Percentiles rank a stretch among this genome's conserved stretches.
These are phyloP conservation scores for Psix sp. DNA, from an alignment of 1,140 invertebrate genomes.

Conservation along the genomic window DNA sequence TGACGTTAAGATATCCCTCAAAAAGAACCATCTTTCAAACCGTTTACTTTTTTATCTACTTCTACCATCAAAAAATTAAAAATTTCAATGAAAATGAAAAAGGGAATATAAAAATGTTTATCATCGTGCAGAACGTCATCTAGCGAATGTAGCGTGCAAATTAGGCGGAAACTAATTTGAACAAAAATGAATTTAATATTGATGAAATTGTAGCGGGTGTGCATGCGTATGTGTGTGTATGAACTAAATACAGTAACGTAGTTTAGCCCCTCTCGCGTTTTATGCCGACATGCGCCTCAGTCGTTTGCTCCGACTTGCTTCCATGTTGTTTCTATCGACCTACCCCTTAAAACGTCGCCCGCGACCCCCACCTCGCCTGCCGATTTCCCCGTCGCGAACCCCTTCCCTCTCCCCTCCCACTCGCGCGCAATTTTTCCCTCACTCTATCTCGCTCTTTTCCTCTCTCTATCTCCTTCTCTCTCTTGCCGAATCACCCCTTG, in stretches of 20 bases:
- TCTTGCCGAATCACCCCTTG: conserved; percentile 42
- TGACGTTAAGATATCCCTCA: too few species aligned
- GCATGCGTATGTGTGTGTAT: conserved; percentile 32
- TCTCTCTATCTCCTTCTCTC: conserved; percentile 3
- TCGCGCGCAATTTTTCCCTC: conserved; percentile 8
- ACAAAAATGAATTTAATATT: conserved; percentile 55
- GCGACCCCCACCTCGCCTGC: conserved; percentile 27
- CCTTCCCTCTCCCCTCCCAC: conserved; percentile 22
- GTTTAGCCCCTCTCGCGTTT: conserved; percentile 44
- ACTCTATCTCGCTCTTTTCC: conserved; percentile 15
- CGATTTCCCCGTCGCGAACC: conserved; percentile 37
- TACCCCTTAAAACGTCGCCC: conserved; percentile 61
- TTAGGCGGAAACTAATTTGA: conserved; percentile 36
- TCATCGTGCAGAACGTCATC: too few species aligned
- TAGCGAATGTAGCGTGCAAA: conserved; percentile 17
- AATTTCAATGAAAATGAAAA: too few species aligned
- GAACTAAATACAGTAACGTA: conserved; percentile 56
- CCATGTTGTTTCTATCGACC: conserved; percentile 67
- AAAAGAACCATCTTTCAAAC: too few species aligned
- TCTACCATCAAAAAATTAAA: too few species aligned
- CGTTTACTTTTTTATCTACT: too few species aligned
- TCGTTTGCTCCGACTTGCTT: conserved; percentile 55
- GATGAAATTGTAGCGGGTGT: conserved; percentile 49
- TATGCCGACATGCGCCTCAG: conserved; percentile 60
- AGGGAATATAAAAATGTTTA: too few species aligned